Conservation (phyloP, 2,888 invertebrate species). For the Drosophila gaucha region DNA sequence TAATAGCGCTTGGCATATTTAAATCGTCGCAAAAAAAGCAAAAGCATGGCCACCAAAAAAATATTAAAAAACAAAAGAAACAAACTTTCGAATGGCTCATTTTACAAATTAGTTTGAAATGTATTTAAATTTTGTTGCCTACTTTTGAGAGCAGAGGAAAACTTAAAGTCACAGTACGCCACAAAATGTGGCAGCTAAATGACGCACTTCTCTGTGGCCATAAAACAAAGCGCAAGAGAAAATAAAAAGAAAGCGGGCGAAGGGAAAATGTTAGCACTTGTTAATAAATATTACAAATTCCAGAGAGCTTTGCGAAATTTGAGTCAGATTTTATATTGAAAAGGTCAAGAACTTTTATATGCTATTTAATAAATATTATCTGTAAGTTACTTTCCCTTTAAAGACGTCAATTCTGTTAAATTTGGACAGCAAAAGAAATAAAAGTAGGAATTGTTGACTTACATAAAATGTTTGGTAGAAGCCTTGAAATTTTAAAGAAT, state of each 20-base stretch:
- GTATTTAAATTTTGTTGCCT: slow-evolving; percentile 74
- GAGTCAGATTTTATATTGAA: neutral
- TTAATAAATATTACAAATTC: slow-evolving; percentile 16
- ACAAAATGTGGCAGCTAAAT: slow-evolving; percentile 58
- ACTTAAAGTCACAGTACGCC: slow-evolving; percentile 31
- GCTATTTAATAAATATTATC: neutral
- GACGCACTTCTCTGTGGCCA: slow-evolving; percentile 39
- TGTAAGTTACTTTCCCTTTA: neutral
- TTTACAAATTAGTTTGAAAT: slow-evolving; percentile 73
- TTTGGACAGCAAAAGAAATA: neutral
- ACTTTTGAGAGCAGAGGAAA: slow-evolving; percentile 22
- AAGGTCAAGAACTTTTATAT: neutral
- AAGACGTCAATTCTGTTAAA: neutral
- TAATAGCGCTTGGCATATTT: slow-evolving; percentile 72
- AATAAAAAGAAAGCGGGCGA: neutral
- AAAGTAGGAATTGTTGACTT: too few relatives aligned
- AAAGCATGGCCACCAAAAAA: slow-evolving; percentile 1
- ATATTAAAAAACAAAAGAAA: slow-evolving; percentile 14
- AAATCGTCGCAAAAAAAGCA: slow-evolving; percentile 56
- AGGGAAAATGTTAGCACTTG: neutral
- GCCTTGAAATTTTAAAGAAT: too few relatives aligned
- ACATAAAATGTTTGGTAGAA: too few relatives aligned
- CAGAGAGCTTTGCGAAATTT: neutral
- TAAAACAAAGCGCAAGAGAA: neutral
- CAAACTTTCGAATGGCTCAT: slow-evolving; percentile 61